These are phyloP conservation scores for Varroa destructor DNA, from an alignment of 1,140 invertebrate genomes.

Conservation along the genomic window DNA sequence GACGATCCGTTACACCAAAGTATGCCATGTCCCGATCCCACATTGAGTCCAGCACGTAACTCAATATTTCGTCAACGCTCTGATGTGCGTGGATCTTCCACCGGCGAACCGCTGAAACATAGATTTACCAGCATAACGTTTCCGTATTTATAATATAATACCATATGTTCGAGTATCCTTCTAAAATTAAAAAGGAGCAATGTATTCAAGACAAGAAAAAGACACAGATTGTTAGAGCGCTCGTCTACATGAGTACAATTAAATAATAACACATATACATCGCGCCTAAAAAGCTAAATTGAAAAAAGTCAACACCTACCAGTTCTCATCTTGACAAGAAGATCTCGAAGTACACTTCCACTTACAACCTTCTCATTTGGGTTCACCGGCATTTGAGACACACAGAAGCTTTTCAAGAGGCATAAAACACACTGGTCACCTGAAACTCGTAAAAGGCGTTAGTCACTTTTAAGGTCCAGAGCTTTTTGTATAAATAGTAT, in stretches of 20 bases:
- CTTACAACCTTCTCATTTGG: background rate
- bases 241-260: background rate
- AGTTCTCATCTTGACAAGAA: conserved; percentile 26
- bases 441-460: background rate
- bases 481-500: no score
- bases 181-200: no score
- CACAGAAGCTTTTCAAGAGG: conserved; percentile 9
- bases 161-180: no score
- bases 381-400: conserved; percentile 7
- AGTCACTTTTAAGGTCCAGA: background rate
- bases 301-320: background rate
- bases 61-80: conserved; percentile 4
- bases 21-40: conserved; percentile 23
- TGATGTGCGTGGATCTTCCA: conserved; percentile 26
- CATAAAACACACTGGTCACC: conserved; percentile 12
- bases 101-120: conserved; percentile 3
- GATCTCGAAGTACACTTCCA: background rate
- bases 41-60: conserved; percentile 23
- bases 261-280: background rate
- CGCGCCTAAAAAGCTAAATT: background rate
- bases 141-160: no score
- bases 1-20: background rate
- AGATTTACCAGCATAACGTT: background rate
- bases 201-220: no score
- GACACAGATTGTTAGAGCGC: no score